Percentiles rank a stretch among this genome's conserved stretches.
These are phyloP conservation scores for Zaprionus davidi DNA, from an alignment of 1,140 invertebrate genomes.

Conservation along the genomic window DNA sequence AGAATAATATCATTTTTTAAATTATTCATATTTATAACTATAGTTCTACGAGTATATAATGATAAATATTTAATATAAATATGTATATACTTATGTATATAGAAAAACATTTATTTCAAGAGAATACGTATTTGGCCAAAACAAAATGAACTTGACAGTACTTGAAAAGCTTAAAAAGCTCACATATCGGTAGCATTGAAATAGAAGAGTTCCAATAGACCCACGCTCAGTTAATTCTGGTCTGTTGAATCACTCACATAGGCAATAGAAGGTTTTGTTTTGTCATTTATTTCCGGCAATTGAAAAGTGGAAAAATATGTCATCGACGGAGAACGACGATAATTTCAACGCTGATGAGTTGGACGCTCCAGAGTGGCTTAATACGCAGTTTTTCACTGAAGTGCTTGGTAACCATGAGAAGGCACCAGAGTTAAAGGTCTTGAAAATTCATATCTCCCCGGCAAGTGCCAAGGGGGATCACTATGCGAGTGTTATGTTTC, in stretches of 20 bases:
- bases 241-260: not conserved
- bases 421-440: conserved; percentile 32
- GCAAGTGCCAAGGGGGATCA: conserved; percentile 73
- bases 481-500: conserved; percentile 78
- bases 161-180: not conserved
- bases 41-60: not conserved
- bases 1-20: not conserved
- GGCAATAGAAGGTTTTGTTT: not conserved
- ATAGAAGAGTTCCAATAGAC: not conserved
- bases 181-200: not conserved
- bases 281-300: not conserved
- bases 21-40: not conserved
- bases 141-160: not conserved
- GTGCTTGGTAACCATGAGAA: conserved; percentile 47
- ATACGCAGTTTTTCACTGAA: conserved; percentile 48
- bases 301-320: conserved; percentile 26
- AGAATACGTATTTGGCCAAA: not conserved
- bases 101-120: too few relatives aligned
- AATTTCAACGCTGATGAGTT: conserved; percentile 66
- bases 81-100: too few relatives aligned
- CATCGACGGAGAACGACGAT: conserved; percentile 12
- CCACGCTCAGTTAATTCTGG: not conserved
- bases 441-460: conserved; percentile 50
- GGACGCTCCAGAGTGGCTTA: conserved; percentile 62
- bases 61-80: too few relatives aligned